Evolutionary conservation across 2,888 invertebrate genomes (phyloP), one percentile per base, ranked within the genome.

Genomic region (Lathronympha strigana): DNA sequence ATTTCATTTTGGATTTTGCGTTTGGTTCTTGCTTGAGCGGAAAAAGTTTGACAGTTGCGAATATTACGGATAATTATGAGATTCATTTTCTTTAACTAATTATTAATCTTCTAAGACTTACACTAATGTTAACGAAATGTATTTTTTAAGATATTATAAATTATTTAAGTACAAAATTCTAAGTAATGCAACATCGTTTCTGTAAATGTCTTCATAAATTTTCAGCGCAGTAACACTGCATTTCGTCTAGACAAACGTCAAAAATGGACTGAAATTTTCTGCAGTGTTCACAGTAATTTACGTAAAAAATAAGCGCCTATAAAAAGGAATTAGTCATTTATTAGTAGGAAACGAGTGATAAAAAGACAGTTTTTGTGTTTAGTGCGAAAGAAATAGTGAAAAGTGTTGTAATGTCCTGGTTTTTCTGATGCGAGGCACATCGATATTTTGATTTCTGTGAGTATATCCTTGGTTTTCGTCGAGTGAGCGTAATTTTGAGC

Each of bases 221-320:
- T 50, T 43, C 19, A 63, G 51, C 55, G 63, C 68, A 69, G 68
- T 68, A 68, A 58, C 53, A 64, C 36, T 17, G 33, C 49, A 61
- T 66, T 63, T 70, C 69, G 64, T 58, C 64, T 58, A 76, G 61
- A 67, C 58, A 81, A 81, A 84, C 73, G 86, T 87, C 87, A 86
- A 86, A 84, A 83, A 83, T 82, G 81, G 77, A 72, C 70, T 74
- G 73, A 77, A 76, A 76, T 75, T 77, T 80, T 79, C 60, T 76
- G 73, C 73, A 75, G 73, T 70, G 76, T 71, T 68, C 69, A 67
- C 71, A 75, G 73, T 70, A 81, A 78, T 83, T 84, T 82, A 78
- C 74, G 78, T 77, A 74, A 82, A 84, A 83, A 82, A 74, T 73
- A 78, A 78, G 76, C 71, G 71, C 70, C 74, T 67, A 69, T 72